These are phyloP conservation scores for Margarornis squamiger DNA, from an alignment of 2,797 vertebrate species.

Conservation along the genomic window DNA sequence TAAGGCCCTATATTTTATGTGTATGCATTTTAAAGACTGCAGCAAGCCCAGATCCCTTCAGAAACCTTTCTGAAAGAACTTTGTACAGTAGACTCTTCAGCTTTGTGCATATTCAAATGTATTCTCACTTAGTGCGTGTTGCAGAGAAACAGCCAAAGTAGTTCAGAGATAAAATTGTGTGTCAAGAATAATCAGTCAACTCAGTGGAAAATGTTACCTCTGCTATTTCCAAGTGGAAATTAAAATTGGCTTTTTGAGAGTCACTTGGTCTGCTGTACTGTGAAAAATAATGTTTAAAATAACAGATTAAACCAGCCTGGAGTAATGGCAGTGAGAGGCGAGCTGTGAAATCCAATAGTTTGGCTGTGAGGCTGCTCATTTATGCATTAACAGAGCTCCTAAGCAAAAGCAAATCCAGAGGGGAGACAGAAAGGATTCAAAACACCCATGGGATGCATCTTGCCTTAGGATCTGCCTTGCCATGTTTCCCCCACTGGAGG, in stretches of 20 bases:
- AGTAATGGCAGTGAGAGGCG: conserved; percentile 60
- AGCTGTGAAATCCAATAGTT: conserved; percentile 67
- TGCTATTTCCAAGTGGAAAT: conserved; percentile 78
- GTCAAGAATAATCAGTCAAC: conserved; percentile 68
- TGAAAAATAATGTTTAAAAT: conserved; percentile 75
- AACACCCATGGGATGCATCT: conserved; percentile 1
- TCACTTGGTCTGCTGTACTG: conserved; percentile 73
- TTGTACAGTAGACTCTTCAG: neutral
- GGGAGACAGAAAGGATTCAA: conserved; percentile 6
- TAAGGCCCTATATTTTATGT: neutral
- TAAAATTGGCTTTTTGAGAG: conserved; percentile 74
- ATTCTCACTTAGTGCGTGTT: conserved; percentile 47
- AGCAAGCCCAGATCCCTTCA: neutral
- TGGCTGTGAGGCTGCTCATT: conserved; percentile 57
- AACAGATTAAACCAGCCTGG: conserved; percentile 65
- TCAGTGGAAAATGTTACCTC: conserved; percentile 78
- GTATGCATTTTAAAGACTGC: neutral
- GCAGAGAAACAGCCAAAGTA: conserved; percentile 47
- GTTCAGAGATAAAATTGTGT: conserved; percentile 71
- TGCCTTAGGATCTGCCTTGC: neutral
- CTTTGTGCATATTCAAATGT: conserved; percentile 32
- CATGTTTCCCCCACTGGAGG: neutral
- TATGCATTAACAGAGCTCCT: conserved; percentile 48
- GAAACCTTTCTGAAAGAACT: neutral
- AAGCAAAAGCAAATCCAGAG: conserved; percentile 62